Percentiles rank a stretch among this genome's conserved stretches.
These are phyloP conservation scores for Tetranychus piercei DNA, from an alignment of 2,888 invertebrate genomes.

Conservation along the genomic window DNA sequence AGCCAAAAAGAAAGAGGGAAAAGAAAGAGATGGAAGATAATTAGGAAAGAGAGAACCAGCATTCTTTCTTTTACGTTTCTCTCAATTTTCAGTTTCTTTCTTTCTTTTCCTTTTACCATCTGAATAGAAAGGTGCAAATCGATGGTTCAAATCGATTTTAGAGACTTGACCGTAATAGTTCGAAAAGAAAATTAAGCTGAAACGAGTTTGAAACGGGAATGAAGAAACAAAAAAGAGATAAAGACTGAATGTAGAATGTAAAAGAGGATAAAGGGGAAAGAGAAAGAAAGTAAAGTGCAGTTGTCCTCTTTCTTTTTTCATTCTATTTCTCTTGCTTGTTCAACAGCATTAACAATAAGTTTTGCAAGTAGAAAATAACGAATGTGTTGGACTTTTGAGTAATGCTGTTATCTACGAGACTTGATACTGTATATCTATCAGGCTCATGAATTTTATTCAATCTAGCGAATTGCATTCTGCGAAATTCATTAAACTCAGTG, in stretches of 20 bases:
- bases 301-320: no score
- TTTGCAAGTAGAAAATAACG: no score
- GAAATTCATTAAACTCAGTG: not conserved
- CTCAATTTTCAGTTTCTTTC: not conserved
- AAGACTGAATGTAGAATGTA: not conserved
- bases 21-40: not conserved
- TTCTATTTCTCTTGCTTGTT: no score
- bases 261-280: no score
- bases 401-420: no score
- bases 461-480: not conserved
- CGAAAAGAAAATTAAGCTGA: not conserved
- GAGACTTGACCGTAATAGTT: not conserved
- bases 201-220: not conserved
- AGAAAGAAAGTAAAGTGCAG: no score
- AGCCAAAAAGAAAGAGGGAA: not conserved
- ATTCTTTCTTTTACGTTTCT: not conserved
- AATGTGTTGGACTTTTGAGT: no score
- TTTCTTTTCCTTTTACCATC: not conserved
- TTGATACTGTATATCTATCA: not conserved
- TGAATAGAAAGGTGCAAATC: not conserved
- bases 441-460: not conserved
- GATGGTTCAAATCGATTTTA: not conserved
- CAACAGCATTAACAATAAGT: no score
- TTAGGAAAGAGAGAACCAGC: not conserved
- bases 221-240: not conserved